Percentiles rank a stretch among this genome's conserved stretches.
Conservation (phyloP, 2,888 invertebrate species). For the Esperia sulphurella region DNA sequence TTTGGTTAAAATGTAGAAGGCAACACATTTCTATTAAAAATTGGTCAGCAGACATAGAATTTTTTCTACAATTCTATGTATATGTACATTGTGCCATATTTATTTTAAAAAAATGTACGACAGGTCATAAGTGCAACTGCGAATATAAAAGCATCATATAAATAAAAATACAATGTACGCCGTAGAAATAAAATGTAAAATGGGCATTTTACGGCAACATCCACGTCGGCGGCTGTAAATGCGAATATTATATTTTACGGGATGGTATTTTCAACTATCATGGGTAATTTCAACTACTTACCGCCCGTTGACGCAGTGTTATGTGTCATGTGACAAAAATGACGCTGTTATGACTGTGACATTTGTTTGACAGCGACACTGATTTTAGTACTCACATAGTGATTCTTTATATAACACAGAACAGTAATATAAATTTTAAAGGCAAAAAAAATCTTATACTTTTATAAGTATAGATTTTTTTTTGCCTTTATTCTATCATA, state of each 20-base stretch:
- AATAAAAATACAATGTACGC: constrained; percentile 6
- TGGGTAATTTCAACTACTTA: background rate
- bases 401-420: too few species aligned
- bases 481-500: too few species aligned
- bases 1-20: too few species aligned
- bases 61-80: too few species aligned
- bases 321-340: background rate
- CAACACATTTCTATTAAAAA: too few species aligned
- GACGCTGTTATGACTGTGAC: too few species aligned
- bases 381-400: too few species aligned
- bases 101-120: background rate
- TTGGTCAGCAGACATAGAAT: too few species aligned
- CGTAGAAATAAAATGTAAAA: constrained; percentile 10
- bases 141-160: background rate
- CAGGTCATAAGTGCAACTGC: background rate
- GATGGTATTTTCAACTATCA: constrained; percentile 12
- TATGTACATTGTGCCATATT: background rate
- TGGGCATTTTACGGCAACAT: constrained; percentile 4
- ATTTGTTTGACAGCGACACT: too few species aligned
- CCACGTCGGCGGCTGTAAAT: constrained; percentile 7
- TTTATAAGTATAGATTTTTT: too few species aligned
- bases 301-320: background rate
- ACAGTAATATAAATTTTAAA: too few species aligned
- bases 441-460: too few species aligned
- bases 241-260: constrained; percentile 7